phyloP scores from a whole-genome alignment of 2,113 vertebrate genomes.

The Hoplias malabaricus region DNA sequence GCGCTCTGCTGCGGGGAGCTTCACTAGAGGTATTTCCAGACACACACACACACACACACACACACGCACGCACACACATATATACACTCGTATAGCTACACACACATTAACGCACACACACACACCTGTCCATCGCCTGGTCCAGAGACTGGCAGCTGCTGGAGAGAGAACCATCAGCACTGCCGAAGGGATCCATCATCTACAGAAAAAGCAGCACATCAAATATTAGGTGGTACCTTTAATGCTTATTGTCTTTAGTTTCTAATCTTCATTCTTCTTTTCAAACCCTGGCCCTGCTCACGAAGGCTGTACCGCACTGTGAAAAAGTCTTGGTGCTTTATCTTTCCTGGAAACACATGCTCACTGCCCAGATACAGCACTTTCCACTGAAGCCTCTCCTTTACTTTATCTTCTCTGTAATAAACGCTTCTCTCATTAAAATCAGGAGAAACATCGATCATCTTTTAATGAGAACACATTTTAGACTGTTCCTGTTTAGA shows the following conservation, averaged over 20 bases:
- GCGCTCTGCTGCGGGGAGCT: conserved; percentile 26
- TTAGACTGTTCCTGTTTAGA: no score
- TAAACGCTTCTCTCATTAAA: no score
- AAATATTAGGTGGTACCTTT: neutral
- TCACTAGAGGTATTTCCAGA: conserved; percentile 23
- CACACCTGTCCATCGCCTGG: conserved; percentile 88
- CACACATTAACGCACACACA: conserved; percentile 4
- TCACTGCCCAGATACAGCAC: no score
- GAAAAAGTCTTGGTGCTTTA: no score
- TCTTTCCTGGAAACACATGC: no score
- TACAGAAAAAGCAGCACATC: conserved; percentile 56
- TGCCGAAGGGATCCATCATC: conserved; percentile 87
- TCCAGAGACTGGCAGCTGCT: conserved; percentile 91
- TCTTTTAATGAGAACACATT: no score
- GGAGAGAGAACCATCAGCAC: conserved; percentile 80
- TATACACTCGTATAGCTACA: neutral
- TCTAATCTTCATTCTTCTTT: neutral
- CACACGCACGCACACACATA: conserved; percentile 40
- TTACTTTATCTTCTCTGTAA: no score
- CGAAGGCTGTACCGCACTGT: no score
- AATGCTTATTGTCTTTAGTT: neutral
- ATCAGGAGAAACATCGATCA: no score
- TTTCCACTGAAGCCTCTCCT: no score
- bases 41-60: neutral
- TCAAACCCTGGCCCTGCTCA: conserved; percentile 9